Base-by-base conservation (phyloP, 1,140 invertebrate species). In the Pollicipes pollicipes region DNA sequence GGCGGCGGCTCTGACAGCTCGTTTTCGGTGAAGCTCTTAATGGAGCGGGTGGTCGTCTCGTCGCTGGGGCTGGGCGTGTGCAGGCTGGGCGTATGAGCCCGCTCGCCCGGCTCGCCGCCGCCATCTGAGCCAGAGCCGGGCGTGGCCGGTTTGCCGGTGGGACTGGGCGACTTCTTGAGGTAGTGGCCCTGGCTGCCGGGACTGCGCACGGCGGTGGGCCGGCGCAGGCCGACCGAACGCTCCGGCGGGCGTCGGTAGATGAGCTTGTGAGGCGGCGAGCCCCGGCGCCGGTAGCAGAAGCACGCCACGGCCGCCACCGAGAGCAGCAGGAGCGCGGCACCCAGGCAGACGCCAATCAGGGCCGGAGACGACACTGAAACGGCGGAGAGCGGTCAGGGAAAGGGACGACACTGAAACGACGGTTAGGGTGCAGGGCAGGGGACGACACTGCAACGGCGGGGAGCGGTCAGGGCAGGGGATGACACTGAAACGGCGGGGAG, bases 101-200 rank as follows among this genome's bases (percentile, higher is more conserved):
- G 70, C 66, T 73, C 69, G 24, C 74, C 72, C 3, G 30, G 24
- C 26, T 74, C 72, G n/a, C 66, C 45, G 32, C 45, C 71, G 0
- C 58, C 28, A 1, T 73, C 35, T 6, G 73, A 70, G 37, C n/a
- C 58, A 63, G 1, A 37, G 64, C 63, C 72, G 63, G 28, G 63
- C 71, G 63, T 45, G 58, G 30, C 26, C 28, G 45, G 27, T 24
- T 29, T 27, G 66, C 84, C 88, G 0, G 90, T 91, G 0, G 90
- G 91, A 74, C 89, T 91, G 0, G 91, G 90, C 66, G 88, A 90
- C 79, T 93, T 94, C 80, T 91, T 91, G 75, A 93, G 79, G 78
- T 93, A 91, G 77, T 92, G 90, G 28, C 85, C 84, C 64, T 81
- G 79, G 31, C 80, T 84, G 70, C 85, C 85, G 1, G 86, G 85